A percentile compares a stretch with the other conserved stretches of the same genome.
phyloP scores from a whole-genome alignment of 2,113 vertebrate genomes.

The Hippocampus mohnikei region DNA sequence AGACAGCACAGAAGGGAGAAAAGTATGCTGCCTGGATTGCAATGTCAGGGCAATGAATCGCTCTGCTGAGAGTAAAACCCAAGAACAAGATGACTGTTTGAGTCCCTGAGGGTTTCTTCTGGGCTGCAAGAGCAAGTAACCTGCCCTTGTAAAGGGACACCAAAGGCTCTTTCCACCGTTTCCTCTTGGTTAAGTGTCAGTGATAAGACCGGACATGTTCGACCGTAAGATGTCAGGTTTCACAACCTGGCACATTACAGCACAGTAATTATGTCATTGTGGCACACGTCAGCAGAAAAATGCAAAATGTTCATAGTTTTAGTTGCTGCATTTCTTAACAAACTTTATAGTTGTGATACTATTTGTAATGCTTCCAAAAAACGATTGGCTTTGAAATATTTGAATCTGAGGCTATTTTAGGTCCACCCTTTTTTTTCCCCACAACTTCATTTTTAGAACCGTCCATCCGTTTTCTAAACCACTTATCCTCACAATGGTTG shows the following conservation, averaged over 20 bases:
- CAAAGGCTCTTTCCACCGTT: not conserved
- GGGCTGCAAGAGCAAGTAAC: conserved; percentile 11
- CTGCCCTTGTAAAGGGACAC: conserved; percentile 5
- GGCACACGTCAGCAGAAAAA: not conserved
- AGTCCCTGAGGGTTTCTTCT: not conserved
- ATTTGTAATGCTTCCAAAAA: not conserved
- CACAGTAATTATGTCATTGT: not conserved
- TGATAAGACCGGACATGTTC: not conserved
- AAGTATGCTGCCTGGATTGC: conserved; percentile 12
- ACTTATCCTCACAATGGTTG: too few species aligned
- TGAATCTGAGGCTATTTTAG: too few species aligned
- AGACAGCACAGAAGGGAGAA: conserved; percentile 7
- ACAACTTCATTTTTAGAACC: too few species aligned
- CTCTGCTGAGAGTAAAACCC: conserved; percentile 38
- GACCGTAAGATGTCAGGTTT: not conserved
- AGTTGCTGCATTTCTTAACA: too few species aligned
- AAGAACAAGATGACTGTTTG: conserved; percentile 27
- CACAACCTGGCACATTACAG: not conserved
- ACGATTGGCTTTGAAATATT: not conserved
- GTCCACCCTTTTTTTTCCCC: too few species aligned
- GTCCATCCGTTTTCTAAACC: too few species aligned
- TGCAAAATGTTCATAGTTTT: not conserved
- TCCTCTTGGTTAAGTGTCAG: not conserved
- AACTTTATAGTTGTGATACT: not conserved
- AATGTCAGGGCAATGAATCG: conserved; percentile 16